Base-by-base conservation (phyloP, 2,113 vertebrate species). In the Nothobranchius kuhntae region DNA sequence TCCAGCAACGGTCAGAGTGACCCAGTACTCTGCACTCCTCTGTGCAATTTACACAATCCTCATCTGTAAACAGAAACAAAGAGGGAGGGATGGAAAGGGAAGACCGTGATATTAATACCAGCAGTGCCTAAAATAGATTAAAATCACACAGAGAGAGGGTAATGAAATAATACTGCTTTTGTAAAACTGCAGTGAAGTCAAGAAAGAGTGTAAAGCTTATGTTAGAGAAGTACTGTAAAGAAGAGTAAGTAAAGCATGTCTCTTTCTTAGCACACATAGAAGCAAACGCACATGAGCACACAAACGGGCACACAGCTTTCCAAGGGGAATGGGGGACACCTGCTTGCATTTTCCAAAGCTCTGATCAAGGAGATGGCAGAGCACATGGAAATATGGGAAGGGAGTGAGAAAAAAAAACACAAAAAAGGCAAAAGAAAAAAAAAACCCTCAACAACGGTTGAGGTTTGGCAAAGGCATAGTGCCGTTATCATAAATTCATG, bases 1-100 rank as follows among this genome's bases (percentile, higher is more conserved):
- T 99, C 98, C 98, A 99, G 90, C 98, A 99, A 86, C 96, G 95
- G 92, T 99, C 97, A 71, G 98, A 99, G 93, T 99, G 98, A 89
- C 98, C 98, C 91, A 99, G 95, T 53, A 99, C 96, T 91, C 96
- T 91, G 91, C 98, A 99, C 94, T 99, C 98, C 85, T 99, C 96
- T 67, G 97, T 99, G 88, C 97, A 99, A 86, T 99, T 99, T 92
- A 99, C 92, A 80, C 98, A 99, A 92, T 99, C 97, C 92, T 99
- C 97, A 88, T 97, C 98, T 98, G 94, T 17, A 92, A 92, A 91
- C 86, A 93, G 45, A 81, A 69, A 67, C 10, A 72, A 79, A 54
- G 58, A 62, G 1, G 63, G 47, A 42, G 48, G 73, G 63, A 30
- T 40, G 61, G 75, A 58, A 14, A 26, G 69, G 67, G 65, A 68